These are phyloP conservation scores for Cephus cinctus DNA, from an alignment of 1,140 invertebrate genomes.

Conservation along the genomic window DNA sequence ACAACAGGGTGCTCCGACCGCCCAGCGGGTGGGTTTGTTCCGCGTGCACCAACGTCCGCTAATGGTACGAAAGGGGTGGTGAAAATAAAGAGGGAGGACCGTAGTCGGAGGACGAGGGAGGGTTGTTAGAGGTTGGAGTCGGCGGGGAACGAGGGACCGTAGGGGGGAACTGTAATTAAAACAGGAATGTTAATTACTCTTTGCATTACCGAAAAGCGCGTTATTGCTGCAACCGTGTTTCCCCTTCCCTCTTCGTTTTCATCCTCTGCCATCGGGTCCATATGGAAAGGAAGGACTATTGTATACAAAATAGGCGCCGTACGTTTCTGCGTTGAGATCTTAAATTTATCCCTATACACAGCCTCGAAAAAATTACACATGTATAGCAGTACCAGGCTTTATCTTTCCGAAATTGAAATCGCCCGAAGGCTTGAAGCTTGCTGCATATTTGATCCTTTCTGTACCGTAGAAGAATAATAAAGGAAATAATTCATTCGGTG, in stretches of 20 bases:
- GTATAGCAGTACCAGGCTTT: too few species aligned
- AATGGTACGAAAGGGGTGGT: constrained; percentile 37
- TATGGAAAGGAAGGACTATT: too few species aligned
- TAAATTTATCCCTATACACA: too few species aligned
- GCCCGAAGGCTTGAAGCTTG: too few species aligned
- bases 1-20: constrained; percentile 4
- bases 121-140: background rate
- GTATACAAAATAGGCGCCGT: too few species aligned
- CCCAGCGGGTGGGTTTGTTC: constrained; percentile 17
- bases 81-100: constrained; percentile 41
- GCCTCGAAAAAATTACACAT: too few species aligned
- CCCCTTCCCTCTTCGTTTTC: background rate
- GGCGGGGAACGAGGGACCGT: background rate
- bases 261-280: too few species aligned
- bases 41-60: constrained; percentile 24
- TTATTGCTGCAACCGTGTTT: constrained; percentile 4
- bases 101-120: constrained; percentile 24
- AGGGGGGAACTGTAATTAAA: constrained; percentile 47
- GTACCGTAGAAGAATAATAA: too few species aligned
- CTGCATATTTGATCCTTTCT: too few species aligned
- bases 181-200: constrained; percentile 56
- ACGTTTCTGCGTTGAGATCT: too few species aligned
- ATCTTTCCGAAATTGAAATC: too few species aligned
- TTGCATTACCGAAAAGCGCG: constrained; percentile 50
- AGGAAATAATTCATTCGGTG: too few species aligned